A percentile compares a stretch with the other conserved stretches of the same genome.
phyloP scores from a whole-genome alignment of 2,797 vertebrate genomes.

The Manis pentadactyla region DNA sequence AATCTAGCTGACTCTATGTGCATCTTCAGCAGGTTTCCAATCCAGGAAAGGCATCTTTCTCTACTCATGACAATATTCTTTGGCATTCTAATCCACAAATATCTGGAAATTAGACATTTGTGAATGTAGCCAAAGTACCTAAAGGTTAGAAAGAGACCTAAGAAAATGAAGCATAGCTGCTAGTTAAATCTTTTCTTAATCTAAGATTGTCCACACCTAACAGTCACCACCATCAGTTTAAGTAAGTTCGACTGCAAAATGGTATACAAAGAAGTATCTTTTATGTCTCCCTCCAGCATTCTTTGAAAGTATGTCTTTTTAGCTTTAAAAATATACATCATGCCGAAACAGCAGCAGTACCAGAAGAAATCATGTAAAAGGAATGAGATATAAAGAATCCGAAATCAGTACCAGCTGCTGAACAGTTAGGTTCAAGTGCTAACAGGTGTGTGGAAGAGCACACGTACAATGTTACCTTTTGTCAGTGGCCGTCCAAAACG shows the following conservation, averaged over 20 bases:
- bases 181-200: slow-evolving; percentile 14
- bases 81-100: slow-evolving; percentile 66
- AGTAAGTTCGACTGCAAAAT: slow-evolving; percentile 73
- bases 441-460: slow-evolving; percentile 85
- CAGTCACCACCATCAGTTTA: slow-evolving; percentile 64
- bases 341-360: slow-evolving; percentile 55
- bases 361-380: slow-evolving; percentile 72
- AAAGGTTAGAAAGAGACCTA: slow-evolving; percentile 64
- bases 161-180: slow-evolving; percentile 31
- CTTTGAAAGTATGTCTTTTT: slow-evolving; percentile 77
- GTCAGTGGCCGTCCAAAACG: slow-evolving; percentile 75
- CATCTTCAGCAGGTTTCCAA: slow-evolving; percentile 70
- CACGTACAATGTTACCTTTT: slow-evolving; percentile 66
- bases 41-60: slow-evolving; percentile 55
- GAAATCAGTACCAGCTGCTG: slow-evolving; percentile 86
- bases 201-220: slow-evolving; percentile 20
- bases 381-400: slow-evolving; percentile 82
- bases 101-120: slow-evolving; percentile 73
- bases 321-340: slow-evolving; percentile 65
- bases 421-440: slow-evolving; percentile 86
- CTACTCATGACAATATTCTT: slow-evolving; percentile 46
- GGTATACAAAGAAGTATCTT: slow-evolving; percentile 74
- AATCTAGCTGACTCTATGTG: slow-evolving; percentile 61
- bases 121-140: slow-evolving; percentile 61
- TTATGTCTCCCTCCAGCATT: slow-evolving; percentile 64